phyloP scores from a whole-genome alignment of 2,888 invertebrate genomes.

The Sclerodermus sp. region DNA sequence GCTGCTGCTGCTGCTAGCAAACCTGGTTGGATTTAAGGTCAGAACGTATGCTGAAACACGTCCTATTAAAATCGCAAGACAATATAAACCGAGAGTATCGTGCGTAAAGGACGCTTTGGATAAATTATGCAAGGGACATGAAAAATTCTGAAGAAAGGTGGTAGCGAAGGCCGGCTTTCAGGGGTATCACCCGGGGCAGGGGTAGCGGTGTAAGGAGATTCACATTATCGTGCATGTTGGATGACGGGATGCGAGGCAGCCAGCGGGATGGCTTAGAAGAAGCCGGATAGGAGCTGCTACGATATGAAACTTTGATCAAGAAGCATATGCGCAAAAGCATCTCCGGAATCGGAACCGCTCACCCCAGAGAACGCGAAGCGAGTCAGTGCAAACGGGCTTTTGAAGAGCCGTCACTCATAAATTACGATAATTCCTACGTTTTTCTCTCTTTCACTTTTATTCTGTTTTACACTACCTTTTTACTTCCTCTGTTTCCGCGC shows the following conservation, averaged over 20 bases:
- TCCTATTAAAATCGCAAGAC: no score
- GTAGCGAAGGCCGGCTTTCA: slow-evolving; percentile 2
- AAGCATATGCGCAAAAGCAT: slow-evolving; percentile 10
- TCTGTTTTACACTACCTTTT: no score
- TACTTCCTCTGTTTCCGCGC: no score
- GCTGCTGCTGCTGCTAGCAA: no score
- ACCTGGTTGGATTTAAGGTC: no score
- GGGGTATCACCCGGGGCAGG: background rate
- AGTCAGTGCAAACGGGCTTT: slow-evolving; percentile 12
- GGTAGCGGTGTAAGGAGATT: slow-evolving; percentile 36
- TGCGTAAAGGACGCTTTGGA: background rate
- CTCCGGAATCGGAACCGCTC: slow-evolving; percentile 27
- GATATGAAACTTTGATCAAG: slow-evolving; percentile 43
- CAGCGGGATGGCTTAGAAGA: background rate
- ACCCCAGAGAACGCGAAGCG: slow-evolving; percentile 2
- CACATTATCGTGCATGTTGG: slow-evolving; percentile 41
- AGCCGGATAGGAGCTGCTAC: slow-evolving; percentile 8
- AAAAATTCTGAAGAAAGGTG: slow-evolving; percentile 34
- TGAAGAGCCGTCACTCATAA: slow-evolving; percentile 2
- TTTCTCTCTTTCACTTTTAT: no score
- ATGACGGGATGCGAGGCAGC: slow-evolving; percentile 22
- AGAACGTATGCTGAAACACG: no score
- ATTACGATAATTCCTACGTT: no score
- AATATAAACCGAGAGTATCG: no score
- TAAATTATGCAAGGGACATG: slow-evolving; percentile 16